Evolutionary conservation across 2,888 invertebrate species (phyloP).

Genomic region (Atethmia centrago): DNA sequence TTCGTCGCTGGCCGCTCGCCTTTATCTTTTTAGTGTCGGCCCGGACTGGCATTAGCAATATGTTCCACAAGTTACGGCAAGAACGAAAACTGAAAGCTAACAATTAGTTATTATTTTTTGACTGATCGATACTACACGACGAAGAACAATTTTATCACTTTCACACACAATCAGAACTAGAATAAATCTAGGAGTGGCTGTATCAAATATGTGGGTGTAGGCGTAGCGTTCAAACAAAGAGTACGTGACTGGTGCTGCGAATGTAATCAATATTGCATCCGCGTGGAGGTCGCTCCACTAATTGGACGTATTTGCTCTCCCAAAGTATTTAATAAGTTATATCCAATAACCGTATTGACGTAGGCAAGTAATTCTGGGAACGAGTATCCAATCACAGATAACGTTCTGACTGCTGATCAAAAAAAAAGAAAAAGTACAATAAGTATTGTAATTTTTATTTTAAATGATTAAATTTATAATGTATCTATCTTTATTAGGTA

Average conservation of each 20-base stretch:
- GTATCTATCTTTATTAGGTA: constrained; percentile 28
- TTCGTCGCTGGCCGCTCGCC: constrained; percentile 75
- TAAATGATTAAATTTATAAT: constrained; percentile 24
- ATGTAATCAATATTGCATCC: constrained; percentile 66
- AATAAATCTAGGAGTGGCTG: constrained; percentile 26
- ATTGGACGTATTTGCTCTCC: constrained; percentile 54
- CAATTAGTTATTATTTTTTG: constrained; percentile 72
- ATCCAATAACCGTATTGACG: constrained; percentile 28
- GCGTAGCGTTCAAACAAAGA: constrained; percentile 55
- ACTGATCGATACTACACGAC: constrained; percentile 58
- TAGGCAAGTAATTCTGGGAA: constrained; percentile 5
- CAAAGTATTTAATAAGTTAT: constrained; percentile 48
- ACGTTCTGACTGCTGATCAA: background rate
- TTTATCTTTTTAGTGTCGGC: constrained; percentile 85
- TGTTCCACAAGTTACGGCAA: constrained; percentile 79
- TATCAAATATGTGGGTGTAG: constrained; percentile 45
- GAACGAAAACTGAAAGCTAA: constrained; percentile 73
- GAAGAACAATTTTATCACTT: constrained; percentile 17
- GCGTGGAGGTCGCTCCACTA: constrained; percentile 45
- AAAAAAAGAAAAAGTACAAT: background rate
- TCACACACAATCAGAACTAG: constrained; percentile 6
- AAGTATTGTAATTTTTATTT: background rate
- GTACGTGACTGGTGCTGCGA: constrained; percentile 53
- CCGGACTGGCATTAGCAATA: constrained; percentile 82
- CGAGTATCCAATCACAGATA: constrained; percentile 18